These are phyloP conservation scores for Seladonia tumulorum DNA, from an alignment of 2,888 invertebrate genomes.

Conservation along the genomic window DNA sequence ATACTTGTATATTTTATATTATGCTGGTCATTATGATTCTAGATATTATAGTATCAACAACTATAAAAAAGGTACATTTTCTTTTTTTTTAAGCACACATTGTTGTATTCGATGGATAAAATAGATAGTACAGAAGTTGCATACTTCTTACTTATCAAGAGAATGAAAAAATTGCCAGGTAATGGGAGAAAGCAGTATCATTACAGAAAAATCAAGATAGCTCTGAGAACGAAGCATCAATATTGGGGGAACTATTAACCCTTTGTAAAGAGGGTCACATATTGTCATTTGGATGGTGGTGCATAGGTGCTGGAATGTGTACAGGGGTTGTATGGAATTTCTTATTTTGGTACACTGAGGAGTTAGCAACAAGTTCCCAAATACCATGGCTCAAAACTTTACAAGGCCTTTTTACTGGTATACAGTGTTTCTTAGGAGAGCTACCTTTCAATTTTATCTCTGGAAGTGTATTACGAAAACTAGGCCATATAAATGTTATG, in stretches of 20 bases:
- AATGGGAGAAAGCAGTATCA: constrained; percentile 70
- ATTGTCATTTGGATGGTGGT: constrained; percentile 91
- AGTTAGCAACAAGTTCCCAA: constrained; percentile 85
- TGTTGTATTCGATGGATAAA: background rate
- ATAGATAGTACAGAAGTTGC: constrained; percentile 49
- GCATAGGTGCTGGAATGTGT: constrained; percentile 92
- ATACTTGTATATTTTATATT: constrained; percentile 92
- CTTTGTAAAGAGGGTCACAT: constrained; percentile 83
- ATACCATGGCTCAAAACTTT: constrained; percentile 89
- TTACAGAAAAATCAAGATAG: constrained; percentile 71
- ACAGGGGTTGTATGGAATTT: constrained; percentile 95
- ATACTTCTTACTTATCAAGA: constrained; percentile 63
- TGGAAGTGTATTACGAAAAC: constrained; percentile 82
- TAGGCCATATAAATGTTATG: constrained; percentile 94
- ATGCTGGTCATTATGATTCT: constrained; percentile 88
- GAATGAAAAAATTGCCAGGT: constrained; percentile 66
- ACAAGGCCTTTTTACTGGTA: constrained; percentile 89
- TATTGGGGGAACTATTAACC: constrained; percentile 77
- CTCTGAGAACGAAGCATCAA: constrained; percentile 75
- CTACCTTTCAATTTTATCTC: constrained; percentile 95
- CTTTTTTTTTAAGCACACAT: constrained; percentile 2
- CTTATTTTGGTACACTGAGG: constrained; percentile 93
- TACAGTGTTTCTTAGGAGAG: constrained; percentile 94
- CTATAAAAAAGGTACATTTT: constrained; percentile 84
- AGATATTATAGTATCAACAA: constrained; percentile 88